Evolutionary conservation across 2,888 invertebrate species (phyloP), one percentile per base, ranked within the genome.

Genomic region (Branchinecta sandiegonensis): DNA sequence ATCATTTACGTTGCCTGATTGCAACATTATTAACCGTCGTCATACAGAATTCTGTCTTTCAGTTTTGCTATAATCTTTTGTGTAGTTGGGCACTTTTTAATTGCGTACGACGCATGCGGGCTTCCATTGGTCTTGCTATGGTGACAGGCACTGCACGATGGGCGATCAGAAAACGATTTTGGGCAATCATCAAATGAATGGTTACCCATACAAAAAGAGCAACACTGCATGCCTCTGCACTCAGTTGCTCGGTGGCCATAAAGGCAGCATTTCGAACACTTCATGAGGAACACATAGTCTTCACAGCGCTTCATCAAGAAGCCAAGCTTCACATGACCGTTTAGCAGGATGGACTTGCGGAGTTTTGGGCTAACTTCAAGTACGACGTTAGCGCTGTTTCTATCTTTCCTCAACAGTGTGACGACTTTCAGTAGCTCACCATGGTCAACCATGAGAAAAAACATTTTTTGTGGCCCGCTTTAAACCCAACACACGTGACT

Each of bases 131-230:
- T 56, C 56, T 56, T 56, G 17, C 56, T 56, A 56, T 56, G 56
- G 56, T 56, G 56, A 5, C 14, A 56, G 56, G 56, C 13, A 56
- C 56, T 37, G 6, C 37, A 5, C 2, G 56, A 56, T 56, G 56
- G 56, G 17, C 56, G 56, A 56, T 56, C 56, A 56, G 56, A 56
- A 56, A 56, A 56, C 56, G 56, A 56, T 56, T 56, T 56, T 56
- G 56, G 56, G 56, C 13, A 56, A 56, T 56, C 56, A 56, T 56
- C 56, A 56, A 56, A 56, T 56, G 56, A 56, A 56, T 56, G 56
- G 56, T 37, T 37, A 37, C 37, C 37, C 37, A 37, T 37, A 37
- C 37, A 37, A 37, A 37, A 37, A 37, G 37, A 56, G 56, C 56
- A 56, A 5, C 56, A 56, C 13, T 56, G 56, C 56, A 56, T 3